Evolutionary conservation across 2,888 invertebrate species (phyloP), one percentile per base, ranked within the genome.

Genomic region (Phymatocera aterrima): DNA sequence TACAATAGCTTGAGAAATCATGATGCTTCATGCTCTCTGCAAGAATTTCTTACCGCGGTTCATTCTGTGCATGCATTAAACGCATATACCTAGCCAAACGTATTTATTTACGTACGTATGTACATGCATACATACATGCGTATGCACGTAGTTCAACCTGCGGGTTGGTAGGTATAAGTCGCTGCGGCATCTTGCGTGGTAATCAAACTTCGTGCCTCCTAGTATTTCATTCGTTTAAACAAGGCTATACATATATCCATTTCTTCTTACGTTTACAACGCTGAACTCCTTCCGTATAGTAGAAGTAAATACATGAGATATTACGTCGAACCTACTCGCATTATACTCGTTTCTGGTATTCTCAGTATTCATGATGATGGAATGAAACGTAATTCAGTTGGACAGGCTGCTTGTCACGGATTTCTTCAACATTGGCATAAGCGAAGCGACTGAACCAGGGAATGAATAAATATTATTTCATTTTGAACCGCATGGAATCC

Each of bases 191-290:
- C 61, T 64, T 64, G 37, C 61, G n/a, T 64, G 61, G 61, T 64
- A 64, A 64, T 37, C 61, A 64, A 64, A 64, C 61, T 37, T 64
- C 37, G 61, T 64, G 18, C 61, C 61, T 64, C 37, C 61, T 64
- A 34, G 61, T n/a, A 37, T 37, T 64, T 34, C 61, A 64, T 18
- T 37, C 61, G 61, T 37, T 64, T 21, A 37, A 64, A 64, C 61
- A 64, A 18, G 34, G 15, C 12, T 57, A 28, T 28, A 5, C 28
- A 57, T 4, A 28, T 57, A 57, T 24, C 28, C 37, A n/a, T 64
- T 64, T 37, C 37, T 64, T 21, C 12, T 43, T 43, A 6, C 12
- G 61, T 34, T 64, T 37, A 37, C 37, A 64, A 37, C 15, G 37
- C 61, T 34, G 6, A 64, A 64, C 37, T 64, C 61, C 37, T 64